Base-by-base conservation (phyloP, 2,797 vertebrate species). In the Valencia hispanica region DNA sequence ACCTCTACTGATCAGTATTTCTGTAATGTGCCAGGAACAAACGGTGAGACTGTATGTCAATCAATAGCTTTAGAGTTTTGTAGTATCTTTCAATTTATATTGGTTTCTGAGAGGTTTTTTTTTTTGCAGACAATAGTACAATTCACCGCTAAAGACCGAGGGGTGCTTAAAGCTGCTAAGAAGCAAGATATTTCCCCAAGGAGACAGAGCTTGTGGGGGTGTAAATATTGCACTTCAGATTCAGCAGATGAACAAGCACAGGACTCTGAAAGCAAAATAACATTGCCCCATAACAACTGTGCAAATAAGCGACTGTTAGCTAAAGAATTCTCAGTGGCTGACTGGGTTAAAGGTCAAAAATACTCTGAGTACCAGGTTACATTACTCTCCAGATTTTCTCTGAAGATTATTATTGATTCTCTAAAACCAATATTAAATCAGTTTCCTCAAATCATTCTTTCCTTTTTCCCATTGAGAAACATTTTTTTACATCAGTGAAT, bases 181-280 rank as follows among this genome's bases (percentile, higher is more conserved):
- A 34, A 73, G 41, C 4, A 22, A 1, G 32, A 72, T 57, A 71
- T 75, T 79, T 83, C 50, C 51, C 39, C 6, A 27, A 73, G 55
- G 53, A 75, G 48, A 36, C 30, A 78, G 14, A 72, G n/a, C 12
- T 32, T 25, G 70, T 32, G 36, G 22, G 70, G 14, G 27, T 18
- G 18, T 39, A 74, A 74, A 75, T 70, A 73, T 43, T 78, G 0
- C 20, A 71, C 39, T 81, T 45, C 5, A 57, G 27, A 69, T 36
- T 74, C 39, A 25, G 63, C 34, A 36, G 25, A 57, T 70, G 30
- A 30, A 27, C 3, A 22, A 43, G 63, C 63, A 47, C 50, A 53
- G 1, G 9, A 77, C n/a, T 77, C 41, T 57, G 69, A 73, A 77
- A 73, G 25, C 51, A 71, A 43, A 63, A 34, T 55, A 39, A 75